A percentile compares a stretch with the other conserved stretches of the same genome.
Evolutionary conservation across 2,888 invertebrate genomes (phyloP).

Genomic region (Trilocha varians): DNA sequence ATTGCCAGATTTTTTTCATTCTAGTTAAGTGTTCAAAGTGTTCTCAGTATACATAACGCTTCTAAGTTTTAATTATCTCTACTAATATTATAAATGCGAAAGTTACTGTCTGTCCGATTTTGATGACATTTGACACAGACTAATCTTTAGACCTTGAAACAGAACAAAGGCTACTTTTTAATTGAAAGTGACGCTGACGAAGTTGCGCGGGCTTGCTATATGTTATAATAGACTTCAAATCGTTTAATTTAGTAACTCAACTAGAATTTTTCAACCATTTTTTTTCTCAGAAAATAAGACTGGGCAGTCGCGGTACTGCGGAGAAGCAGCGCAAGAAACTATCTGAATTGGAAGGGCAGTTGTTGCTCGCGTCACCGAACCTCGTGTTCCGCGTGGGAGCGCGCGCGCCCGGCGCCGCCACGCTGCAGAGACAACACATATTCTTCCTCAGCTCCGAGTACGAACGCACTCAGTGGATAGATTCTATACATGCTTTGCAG

Average conservation of each 20-base stretch:
- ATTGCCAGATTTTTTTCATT: too few species aligned
- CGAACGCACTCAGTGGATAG: constrained; percentile 94
- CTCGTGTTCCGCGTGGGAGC: constrained; percentile 87
- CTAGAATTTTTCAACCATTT: neutral
- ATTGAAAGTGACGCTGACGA: too few species aligned
- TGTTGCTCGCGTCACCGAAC: constrained; percentile 92
- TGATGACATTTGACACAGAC: too few species aligned
- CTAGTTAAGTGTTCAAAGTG: too few species aligned
- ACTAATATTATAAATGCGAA: too few species aligned
- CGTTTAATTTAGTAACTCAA: neutral
- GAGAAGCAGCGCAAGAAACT: constrained; percentile 94
- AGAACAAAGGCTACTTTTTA: too few species aligned
- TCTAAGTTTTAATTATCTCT: too few species aligned
- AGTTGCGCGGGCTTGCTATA: too few species aligned
- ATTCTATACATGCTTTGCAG: constrained; percentile 89
- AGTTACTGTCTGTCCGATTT: too few species aligned
- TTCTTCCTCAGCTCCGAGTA: constrained; percentile 96
- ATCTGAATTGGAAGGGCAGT: constrained; percentile 90
- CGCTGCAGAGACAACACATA: constrained; percentile 79
- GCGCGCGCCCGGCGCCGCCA: constrained; percentile 62
- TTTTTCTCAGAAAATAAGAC: constrained; percentile 67
- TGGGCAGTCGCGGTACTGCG: constrained; percentile 75
- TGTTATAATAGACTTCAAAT: too few species aligned
- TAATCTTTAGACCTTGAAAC: too few species aligned
- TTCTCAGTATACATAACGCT: too few species aligned